These are phyloP conservation scores for Caiman crocodilus DNA, from an alignment of 2,797 vertebrate genomes.

Conservation along the genomic window DNA sequence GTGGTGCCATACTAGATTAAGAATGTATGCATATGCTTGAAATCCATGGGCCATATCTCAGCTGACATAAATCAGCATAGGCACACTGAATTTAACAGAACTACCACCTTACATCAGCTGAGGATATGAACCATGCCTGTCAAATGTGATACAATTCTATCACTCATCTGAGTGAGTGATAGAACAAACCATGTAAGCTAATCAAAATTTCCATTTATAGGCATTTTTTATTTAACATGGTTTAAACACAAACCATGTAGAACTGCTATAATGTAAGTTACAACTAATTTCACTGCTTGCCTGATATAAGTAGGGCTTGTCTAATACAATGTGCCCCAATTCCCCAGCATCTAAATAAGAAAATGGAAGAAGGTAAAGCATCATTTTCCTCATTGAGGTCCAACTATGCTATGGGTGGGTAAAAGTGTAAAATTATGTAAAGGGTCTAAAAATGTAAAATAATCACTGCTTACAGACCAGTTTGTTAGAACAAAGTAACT, in stretches of 20 bases:
- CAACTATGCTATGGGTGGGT: neutral
- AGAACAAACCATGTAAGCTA: neutral
- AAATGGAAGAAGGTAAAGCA: neutral
- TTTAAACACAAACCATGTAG: neutral
- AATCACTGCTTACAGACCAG: neutral
- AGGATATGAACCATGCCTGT: neutral
- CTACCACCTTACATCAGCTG: neutral
- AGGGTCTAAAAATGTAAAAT: neutral
- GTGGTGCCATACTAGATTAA: conserved; percentile 4
- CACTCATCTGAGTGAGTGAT: neutral
- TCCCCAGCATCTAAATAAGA: neutral
- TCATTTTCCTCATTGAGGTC: neutral
- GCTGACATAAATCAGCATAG: neutral
- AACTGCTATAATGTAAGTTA: neutral
- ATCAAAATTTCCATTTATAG: neutral
- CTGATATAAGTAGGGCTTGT: neutral
- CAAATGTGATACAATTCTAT: neutral
- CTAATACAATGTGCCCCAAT: neutral
- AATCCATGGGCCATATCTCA: neutral
- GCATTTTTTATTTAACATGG: neutral
- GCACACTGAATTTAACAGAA: neutral
- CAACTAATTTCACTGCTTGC: neutral
- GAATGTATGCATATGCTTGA: neutral
- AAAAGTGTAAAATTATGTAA: neutral
- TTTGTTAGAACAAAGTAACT: neutral